Conservation (phyloP, 2,113 vertebrate genomes). For the Embiotoca jacksoni region DNA sequence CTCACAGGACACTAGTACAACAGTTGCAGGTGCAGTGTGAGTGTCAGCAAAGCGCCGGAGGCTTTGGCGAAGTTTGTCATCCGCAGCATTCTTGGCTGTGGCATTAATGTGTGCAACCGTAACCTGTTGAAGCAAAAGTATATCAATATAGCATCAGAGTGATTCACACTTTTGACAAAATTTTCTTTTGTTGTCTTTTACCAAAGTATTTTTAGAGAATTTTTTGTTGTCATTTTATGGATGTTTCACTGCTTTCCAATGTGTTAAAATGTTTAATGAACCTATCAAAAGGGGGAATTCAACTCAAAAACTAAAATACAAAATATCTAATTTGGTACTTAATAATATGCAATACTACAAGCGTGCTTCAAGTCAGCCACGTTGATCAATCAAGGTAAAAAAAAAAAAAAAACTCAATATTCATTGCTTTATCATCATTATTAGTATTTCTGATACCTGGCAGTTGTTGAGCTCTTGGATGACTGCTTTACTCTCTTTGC, state of each 20-base stretch:
- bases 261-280: no score
- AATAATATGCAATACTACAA: neutral
- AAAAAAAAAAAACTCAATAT: neutral
- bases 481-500: conserved; percentile 97
- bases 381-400: neutral
- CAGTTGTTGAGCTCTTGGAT: conserved; percentile 99
- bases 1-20: conserved; percentile 97
- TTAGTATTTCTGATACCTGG: conserved; percentile 85
- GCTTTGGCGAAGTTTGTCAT: conserved; percentile 97
- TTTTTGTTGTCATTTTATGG: no score
- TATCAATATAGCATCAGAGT: neutral
- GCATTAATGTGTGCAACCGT: conserved; percentile 99
- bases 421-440: neutral
- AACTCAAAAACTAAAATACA: neutral
- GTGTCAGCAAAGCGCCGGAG: conserved; percentile 97
- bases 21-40: conserved; percentile 94
- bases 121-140: conserved; percentile 84
- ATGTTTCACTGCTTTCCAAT: no score
- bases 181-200: neutral
- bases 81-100: conserved; percentile 98
- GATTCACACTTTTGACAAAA: neutral
- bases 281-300: no score
- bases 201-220: no score
- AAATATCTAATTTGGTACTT: neutral
- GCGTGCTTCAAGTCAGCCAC: neutral